Evolutionary conservation across 2,113 vertebrate species (phyloP).

Genomic region (Strix aluco): DNA sequence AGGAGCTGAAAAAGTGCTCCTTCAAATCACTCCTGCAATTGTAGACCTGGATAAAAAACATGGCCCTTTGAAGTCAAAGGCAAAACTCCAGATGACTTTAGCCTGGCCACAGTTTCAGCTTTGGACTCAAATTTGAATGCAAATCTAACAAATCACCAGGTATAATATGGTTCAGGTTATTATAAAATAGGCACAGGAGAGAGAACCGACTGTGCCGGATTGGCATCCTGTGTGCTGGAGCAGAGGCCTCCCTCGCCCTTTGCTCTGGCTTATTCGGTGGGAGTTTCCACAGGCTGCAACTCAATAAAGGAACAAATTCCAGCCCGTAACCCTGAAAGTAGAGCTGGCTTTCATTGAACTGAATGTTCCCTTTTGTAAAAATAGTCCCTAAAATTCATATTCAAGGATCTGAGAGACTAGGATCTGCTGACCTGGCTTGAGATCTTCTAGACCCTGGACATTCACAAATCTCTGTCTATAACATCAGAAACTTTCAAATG

Average conservation of each 20-base stretch:
- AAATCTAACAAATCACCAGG: slow-evolving; percentile 33
- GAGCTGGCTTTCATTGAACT: background rate
- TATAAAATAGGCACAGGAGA: background rate
- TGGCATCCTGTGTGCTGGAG: background rate
- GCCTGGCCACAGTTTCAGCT: background rate
- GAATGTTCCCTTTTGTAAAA: background rate
- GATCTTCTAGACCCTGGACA: background rate
- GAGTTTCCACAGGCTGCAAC: background rate
- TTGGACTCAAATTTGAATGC: slow-evolving; percentile 11
- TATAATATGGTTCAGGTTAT: background rate
- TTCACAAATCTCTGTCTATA: background rate
- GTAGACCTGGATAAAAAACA: background rate
- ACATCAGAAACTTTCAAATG: background rate
- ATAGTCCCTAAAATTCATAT: background rate
- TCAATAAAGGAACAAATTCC: background rate
- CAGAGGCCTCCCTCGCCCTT: background rate
- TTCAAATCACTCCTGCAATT: background rate
- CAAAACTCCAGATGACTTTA: slow-evolving; percentile 16
- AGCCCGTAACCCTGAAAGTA: background rate
- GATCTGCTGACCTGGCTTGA: background rate
- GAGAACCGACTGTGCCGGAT: background rate
- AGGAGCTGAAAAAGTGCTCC: background rate
- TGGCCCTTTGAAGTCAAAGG: slow-evolving; percentile 42
- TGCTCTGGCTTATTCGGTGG: background rate
- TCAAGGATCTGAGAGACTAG: background rate